A percentile compares a stretch with the other conserved stretches of the same genome.
phyloP scores from a whole-genome alignment of 2,888 invertebrate genomes.

The Phorcus lineatus region DNA sequence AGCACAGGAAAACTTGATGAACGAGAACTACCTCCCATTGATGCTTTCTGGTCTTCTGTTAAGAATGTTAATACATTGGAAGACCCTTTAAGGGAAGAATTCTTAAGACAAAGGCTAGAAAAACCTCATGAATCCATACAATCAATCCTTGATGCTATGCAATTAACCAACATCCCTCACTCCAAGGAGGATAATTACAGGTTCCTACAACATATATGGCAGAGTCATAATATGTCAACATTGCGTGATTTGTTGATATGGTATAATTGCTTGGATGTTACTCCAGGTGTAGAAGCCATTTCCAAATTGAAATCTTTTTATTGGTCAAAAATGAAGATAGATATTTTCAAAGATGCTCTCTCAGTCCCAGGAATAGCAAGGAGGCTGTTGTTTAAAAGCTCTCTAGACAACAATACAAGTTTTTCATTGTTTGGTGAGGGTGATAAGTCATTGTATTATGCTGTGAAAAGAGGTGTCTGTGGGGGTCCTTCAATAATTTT shows the following conservation, averaged over 20 bases:
- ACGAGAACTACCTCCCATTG: not conserved
- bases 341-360: not conserved
- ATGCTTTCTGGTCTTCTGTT: conserved; percentile 6
- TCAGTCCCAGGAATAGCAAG: not conserved
- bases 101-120: not conserved
- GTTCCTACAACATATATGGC: not conserved
- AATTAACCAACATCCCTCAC: not conserved
- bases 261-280: not conserved
- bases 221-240: not conserved
- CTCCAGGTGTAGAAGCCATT: not conserved
- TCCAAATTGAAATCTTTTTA: not conserved
- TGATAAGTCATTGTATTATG: no score
- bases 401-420: not conserved
- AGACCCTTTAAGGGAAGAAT: not conserved
- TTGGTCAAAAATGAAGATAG: not conserved
- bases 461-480: no score
- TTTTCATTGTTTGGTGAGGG: not conserved
- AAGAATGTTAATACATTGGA: not conserved
- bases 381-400: not conserved
- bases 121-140: not conserved
- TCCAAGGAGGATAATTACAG: conserved; percentile 2
- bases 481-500: not conserved
- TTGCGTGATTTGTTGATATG: not conserved
- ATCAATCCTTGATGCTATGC: not conserved
- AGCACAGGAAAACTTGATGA: not conserved